These are phyloP conservation scores for Petrolisthes manimaculis DNA, from an alignment of 2,888 invertebrate species.

Conservation along the genomic window DNA sequence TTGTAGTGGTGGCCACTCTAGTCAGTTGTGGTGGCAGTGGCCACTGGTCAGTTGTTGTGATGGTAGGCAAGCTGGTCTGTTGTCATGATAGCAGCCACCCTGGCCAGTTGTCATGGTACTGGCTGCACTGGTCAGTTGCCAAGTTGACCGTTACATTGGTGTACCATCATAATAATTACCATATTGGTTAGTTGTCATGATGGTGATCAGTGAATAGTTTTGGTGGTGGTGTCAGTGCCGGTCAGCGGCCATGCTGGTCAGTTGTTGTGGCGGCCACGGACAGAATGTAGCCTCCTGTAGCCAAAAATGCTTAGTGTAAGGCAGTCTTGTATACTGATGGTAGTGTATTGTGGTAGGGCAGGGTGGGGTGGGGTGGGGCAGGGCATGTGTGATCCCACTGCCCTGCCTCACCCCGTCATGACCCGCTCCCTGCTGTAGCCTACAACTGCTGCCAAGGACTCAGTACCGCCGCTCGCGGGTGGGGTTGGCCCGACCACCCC, in stretches of 20 bases:
- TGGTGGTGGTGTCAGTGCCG: neutral
- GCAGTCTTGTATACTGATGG: constrained; percentile 58
- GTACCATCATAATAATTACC: neutral
- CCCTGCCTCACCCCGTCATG: constrained; percentile 25
- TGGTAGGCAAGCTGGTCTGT: neutral
- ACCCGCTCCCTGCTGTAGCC: constrained; percentile 39
- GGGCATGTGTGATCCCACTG: neutral
- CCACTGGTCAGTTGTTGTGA: neutral
- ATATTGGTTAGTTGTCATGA: neutral
- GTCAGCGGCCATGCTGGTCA: constrained; percentile 25
- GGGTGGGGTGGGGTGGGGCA: constrained; percentile 19
- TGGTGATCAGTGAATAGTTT: neutral
- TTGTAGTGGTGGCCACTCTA: neutral
- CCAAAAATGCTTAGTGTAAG: constrained; percentile 58
- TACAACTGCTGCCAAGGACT: constrained; percentile 53
- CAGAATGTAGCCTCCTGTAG: constrained; percentile 57
- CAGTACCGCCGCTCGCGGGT: constrained; percentile 43
- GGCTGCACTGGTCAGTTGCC: neutral
- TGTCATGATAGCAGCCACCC: neutral
- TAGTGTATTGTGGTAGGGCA: constrained; percentile 43
- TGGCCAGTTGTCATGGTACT: neutral
- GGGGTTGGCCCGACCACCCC: constrained; percentile 32
- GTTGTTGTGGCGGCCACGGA: constrained; percentile 47
- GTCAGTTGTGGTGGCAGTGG: neutral
- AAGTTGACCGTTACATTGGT: no score